Evolutionary conservation across 1,140 invertebrate genomes (phyloP).

Genomic region (Tetragonula clypearis): DNA sequence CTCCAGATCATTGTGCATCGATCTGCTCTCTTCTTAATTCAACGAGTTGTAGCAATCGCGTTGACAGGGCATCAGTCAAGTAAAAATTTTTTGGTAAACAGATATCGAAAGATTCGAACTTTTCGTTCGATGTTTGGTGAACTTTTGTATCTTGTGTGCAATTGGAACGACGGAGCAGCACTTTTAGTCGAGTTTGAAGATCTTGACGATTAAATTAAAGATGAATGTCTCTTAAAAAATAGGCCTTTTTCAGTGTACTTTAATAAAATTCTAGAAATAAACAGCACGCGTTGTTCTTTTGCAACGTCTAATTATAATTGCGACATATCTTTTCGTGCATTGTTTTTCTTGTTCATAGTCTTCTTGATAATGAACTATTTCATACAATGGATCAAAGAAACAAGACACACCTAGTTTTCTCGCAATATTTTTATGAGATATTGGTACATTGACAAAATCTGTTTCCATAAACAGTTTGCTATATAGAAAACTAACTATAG

Average conservation of each 20-base stretch:
- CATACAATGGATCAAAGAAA: too few relatives aligned
- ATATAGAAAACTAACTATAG: too few relatives aligned
- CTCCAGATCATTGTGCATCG: too few relatives aligned
- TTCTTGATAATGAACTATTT: not conserved
- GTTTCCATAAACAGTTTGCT: too few relatives aligned
- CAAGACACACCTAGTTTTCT: too few relatives aligned
- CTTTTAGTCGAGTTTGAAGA: too few relatives aligned
- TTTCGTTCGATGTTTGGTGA: not conserved
- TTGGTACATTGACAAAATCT: too few relatives aligned
- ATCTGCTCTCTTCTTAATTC: not conserved
- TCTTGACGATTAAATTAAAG: not conserved
- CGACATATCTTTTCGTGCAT: not conserved
- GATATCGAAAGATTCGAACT: constrained; percentile 11
- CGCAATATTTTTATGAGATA: too few relatives aligned
- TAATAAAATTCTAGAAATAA: too few relatives aligned
- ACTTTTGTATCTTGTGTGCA: not conserved
- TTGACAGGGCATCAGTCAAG: not conserved
- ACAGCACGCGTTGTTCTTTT: too few relatives aligned
- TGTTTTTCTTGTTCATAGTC: not conserved
- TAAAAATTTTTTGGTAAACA: constrained; percentile 23
- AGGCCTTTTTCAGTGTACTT: not conserved
- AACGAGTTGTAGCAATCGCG: constrained; percentile 30
- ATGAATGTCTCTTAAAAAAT: not conserved
- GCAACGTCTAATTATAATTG: too few relatives aligned
- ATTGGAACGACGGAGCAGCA: not conserved